Percentiles rank a stretch among this genome's conserved stretches.
phyloP scores from a whole-genome alignment of 2,888 invertebrate species.

The Drosophila engyochracea region DNA sequence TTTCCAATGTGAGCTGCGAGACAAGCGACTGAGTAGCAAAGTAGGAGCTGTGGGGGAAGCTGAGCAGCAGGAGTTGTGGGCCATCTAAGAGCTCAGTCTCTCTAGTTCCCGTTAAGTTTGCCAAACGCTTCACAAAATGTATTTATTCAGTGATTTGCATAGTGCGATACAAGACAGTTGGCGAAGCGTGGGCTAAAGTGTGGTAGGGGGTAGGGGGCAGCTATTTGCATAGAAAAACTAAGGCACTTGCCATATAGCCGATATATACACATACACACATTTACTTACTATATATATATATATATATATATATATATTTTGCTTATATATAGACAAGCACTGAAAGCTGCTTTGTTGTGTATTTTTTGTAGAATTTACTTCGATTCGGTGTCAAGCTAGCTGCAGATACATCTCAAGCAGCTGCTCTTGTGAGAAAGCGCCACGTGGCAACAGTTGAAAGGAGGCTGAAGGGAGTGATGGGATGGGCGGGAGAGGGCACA shows the following conservation, averaged over 20 bases:
- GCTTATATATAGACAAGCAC: conserved; percentile 15
- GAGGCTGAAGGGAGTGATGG: background rate
- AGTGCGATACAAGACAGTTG: conserved; percentile 49
- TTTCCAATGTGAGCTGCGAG: conserved; percentile 39
- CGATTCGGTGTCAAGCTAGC: conserved; percentile 52
- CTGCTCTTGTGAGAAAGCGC: conserved; percentile 57
- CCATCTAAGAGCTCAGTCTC: background rate
- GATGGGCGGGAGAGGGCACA: background rate
- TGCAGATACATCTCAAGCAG: conserved; percentile 52
- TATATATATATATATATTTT: background rate
- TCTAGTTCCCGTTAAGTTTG: conserved; percentile 32
- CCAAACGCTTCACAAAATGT: conserved; percentile 65
- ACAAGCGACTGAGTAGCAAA: conserved; percentile 37
- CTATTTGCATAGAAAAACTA: conserved; percentile 62
- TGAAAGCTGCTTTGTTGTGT: conserved; percentile 23
- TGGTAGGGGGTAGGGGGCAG: conserved; percentile 8
- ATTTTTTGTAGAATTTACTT: conserved; percentile 39
- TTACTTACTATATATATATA: background rate
- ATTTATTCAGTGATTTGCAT: conserved; percentile 80
- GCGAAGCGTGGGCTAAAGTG: background rate
- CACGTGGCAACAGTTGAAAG: conserved; percentile 54
- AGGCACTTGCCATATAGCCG: conserved; percentile 42
- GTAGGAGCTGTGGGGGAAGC: background rate
- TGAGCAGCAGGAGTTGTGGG: conserved; percentile 1
- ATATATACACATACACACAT: conserved; percentile 19